Conservation (phyloP, 2,888 invertebrate genomes). For the Chaitophorus viminalis region DNA sequence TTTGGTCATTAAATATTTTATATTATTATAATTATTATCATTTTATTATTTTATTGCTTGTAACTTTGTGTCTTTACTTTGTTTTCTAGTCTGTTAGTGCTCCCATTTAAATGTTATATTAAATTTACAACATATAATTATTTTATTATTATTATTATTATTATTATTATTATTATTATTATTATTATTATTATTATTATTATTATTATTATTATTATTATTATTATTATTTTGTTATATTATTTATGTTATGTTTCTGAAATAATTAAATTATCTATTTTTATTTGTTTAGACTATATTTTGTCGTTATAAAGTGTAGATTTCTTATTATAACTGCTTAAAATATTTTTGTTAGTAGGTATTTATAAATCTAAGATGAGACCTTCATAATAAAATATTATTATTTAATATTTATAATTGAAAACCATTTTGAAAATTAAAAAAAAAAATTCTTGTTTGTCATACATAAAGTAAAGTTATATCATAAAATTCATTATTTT, state of each 20-base stretch:
- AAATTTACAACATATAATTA: slow-evolving; percentile 16
- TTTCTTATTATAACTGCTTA: slow-evolving; percentile 43
- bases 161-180: slow-evolving; percentile 27
- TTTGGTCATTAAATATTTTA: slow-evolving; percentile 3
- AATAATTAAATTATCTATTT: slow-evolving; percentile 57
- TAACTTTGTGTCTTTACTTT: slow-evolving; percentile 53
- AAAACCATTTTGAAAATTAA: background rate
- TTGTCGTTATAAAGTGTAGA: slow-evolving; percentile 12
- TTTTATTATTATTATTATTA: slow-evolving; percentile 9
- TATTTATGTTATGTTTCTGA: slow-evolving; percentile 60
- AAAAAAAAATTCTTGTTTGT: slow-evolving; percentile 39
- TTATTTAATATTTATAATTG: slow-evolving; percentile 11
- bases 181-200: too few species aligned
- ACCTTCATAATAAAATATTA: slow-evolving; percentile 42
- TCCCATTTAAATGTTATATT: slow-evolving; percentile 46
- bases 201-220: slow-evolving; percentile 13
- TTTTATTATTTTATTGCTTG: slow-evolving; percentile 49
- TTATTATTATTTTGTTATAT: slow-evolving; percentile 54
- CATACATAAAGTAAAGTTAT: slow-evolving; percentile 14
- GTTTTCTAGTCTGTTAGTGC: slow-evolving; percentile 61
- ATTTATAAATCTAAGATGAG: slow-evolving; percentile 11
- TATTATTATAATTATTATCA: slow-evolving; percentile 36
- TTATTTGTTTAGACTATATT: slow-evolving; percentile 48
- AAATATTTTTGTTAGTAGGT: slow-evolving; percentile 21
- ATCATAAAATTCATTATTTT: slow-evolving; percentile 20